Conservation (phyloP, 2,888 invertebrate genomes). For the Stenodera caucasica region DNA sequence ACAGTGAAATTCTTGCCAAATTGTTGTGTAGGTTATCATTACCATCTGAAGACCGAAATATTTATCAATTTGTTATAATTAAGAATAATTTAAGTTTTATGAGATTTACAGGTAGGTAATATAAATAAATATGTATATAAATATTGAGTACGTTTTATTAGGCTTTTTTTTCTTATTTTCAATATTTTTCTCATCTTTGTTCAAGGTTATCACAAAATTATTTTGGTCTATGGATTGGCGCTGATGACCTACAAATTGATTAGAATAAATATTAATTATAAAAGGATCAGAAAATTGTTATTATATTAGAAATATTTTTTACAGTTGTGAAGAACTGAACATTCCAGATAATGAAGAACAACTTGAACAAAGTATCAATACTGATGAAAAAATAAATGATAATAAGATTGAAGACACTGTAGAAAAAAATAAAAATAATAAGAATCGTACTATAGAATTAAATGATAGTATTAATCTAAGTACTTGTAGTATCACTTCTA, state of each 20-base stretch:
- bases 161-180: not conserved
- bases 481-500: not conserved
- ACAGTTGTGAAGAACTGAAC: slow-evolving; percentile 28
- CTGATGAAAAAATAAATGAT: not conserved
- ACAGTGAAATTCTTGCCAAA: not conserved
- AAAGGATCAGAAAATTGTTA: slow-evolving; percentile 16
- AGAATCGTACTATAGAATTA: not conserved
- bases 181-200: not conserved
- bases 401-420: not conserved
- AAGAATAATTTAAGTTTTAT: not conserved
- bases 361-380: slow-evolving; percentile 4
- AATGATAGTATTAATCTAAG: not conserved
- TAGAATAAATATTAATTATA: slow-evolving; percentile 9
- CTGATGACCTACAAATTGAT: slow-evolving; percentile 42
- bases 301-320: slow-evolving; percentile 35
- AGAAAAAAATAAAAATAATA: not conserved
- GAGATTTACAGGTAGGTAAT: slow-evolving; percentile 24
- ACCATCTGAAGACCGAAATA: slow-evolving; percentile 54
- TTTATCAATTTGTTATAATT: slow-evolving; percentile 8
- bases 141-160: not conserved
- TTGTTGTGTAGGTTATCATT: slow-evolving; percentile 42
- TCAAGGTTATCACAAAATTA: slow-evolving; percentile 27
- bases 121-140: not conserved
- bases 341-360: slow-evolving; percentile 14
- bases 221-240: slow-evolving; percentile 55